Evolutionary conservation across 2,797 vertebrate genomes (phyloP).

Genomic region (Atherinosoma microstoma): DNA sequence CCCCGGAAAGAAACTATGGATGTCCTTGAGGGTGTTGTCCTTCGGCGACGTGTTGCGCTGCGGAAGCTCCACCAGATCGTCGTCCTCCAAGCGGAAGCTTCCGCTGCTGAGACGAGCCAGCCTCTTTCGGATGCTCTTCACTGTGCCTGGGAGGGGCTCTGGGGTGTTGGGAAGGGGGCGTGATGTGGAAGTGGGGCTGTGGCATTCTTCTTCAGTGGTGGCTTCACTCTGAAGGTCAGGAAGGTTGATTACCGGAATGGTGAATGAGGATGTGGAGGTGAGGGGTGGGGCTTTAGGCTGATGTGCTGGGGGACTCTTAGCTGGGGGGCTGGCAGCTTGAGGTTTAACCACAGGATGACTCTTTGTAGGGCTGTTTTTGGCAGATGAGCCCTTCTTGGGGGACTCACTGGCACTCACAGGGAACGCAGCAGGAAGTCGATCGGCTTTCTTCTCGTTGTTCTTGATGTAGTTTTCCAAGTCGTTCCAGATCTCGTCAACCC

Average conservation of each 20-base stretch:
- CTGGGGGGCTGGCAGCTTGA: conserved; percentile 40
- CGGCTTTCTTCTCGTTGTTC: conserved; percentile 93
- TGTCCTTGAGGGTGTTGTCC: conserved; percentile 73
- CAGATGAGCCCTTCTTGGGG: conserved; percentile 62
- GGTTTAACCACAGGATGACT: conserved; percentile 32
- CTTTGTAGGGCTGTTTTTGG: conserved; percentile 64
- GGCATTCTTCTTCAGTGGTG: conserved; percentile 63
- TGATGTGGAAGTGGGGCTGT: conserved; percentile 35
- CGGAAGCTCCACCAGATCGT: conserved; percentile 79
- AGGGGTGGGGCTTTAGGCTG: conserved; percentile 53
- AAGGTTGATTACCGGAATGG: conserved; percentile 80
- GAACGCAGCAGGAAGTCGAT: conserved; percentile 92
- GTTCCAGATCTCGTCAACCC: conserved; percentile 97
- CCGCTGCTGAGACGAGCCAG: conserved; percentile 85
- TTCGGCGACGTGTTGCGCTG: conserved; percentile 65
- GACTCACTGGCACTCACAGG: conserved; percentile 89
- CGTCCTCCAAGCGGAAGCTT: conserved; percentile 85
- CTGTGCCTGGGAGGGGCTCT: conserved; percentile 81
- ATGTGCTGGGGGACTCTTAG: conserved; percentile 58
- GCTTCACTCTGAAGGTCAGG: conserved; percentile 70
- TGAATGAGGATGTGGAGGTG: conserved; percentile 62
- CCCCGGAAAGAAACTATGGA: conserved; percentile 82
- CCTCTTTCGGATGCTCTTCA: conserved; percentile 83
- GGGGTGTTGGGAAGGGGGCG: conserved; percentile 72
- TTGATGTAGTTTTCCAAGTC: conserved; percentile 98